Conservation (phyloP, 2,113 vertebrate species). For the Fukomys damarensis region DNA sequence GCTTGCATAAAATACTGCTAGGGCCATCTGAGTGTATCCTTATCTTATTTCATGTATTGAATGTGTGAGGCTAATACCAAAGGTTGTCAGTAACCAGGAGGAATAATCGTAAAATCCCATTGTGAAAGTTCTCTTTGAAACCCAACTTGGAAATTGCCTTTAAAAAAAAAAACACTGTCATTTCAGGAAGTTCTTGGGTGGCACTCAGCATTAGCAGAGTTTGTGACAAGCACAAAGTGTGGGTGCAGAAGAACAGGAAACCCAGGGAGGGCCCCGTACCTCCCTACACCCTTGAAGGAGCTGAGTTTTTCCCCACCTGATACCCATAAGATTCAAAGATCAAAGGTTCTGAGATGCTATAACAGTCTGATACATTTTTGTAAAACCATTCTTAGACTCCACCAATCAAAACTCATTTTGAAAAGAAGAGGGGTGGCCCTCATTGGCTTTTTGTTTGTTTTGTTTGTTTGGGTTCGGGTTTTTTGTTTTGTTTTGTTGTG, state of each 20-base stretch:
- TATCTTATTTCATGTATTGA: constrained; percentile 1
- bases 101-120: constrained; percentile 18
- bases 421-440: background rate
- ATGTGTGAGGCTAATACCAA: background rate
- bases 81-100: background rate
- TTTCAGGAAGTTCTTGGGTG: background rate
- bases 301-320: background rate
- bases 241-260: background rate
- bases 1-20: background rate
- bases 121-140: background rate
- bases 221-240: background rate
- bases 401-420: background rate
- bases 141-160: background rate
- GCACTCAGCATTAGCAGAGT: background rate
- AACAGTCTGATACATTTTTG: background rate
- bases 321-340: background rate
- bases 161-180: background rate
- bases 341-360: background rate
- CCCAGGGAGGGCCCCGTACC: background rate
- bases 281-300: background rate
- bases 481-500: background rate
- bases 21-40: background rate
- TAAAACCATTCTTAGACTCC: background rate
- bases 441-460: background rate
- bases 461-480: background rate